A percentile compares a stretch with the other conserved stretches of the same genome.
These are phyloP conservation scores for Drosophila stalkeri DNA, from an alignment of 2,888 invertebrate species.

Conservation along the genomic window DNA sequence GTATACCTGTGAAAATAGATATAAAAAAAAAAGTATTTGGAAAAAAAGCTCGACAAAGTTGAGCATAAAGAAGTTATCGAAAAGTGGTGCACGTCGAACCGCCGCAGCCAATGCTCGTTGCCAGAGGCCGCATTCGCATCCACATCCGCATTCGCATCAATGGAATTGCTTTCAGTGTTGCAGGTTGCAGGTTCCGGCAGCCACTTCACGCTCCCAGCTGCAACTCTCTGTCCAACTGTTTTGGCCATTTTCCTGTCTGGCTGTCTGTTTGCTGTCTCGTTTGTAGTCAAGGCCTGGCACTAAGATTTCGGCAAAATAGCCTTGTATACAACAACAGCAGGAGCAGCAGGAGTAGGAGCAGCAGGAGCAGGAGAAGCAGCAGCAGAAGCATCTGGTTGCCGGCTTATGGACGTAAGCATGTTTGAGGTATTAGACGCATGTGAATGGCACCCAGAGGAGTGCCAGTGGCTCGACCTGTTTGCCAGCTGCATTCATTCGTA, in stretches of 20 bases:
- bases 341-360: slow-evolving; percentile 4
- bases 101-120: slow-evolving; percentile 26
- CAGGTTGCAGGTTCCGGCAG: slow-evolving; percentile 12
- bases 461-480: background rate
- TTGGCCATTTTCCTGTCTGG: slow-evolving; percentile 27
- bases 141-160: slow-evolving; percentile 50
- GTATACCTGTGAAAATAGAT: slow-evolving; percentile 63
- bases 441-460: slow-evolving; percentile 21
- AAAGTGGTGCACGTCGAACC: slow-evolving; percentile 55
- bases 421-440: slow-evolving; percentile 74
- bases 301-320: slow-evolving; percentile 65
- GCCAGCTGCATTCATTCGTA: slow-evolving; percentile 50
- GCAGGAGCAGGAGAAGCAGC: slow-evolving; percentile 3
- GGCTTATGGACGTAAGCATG: slow-evolving; percentile 79
- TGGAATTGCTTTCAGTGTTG: slow-evolving; percentile 65
- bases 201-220: background rate
- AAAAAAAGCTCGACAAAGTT: slow-evolving; percentile 24
- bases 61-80: slow-evolving; percentile 77
- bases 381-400: slow-evolving; percentile 50
- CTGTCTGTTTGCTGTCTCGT: slow-evolving; percentile 59
- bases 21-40: slow-evolving; percentile 12
- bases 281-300: slow-evolving; percentile 61
- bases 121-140: slow-evolving; percentile 23
- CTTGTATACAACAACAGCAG: slow-evolving; percentile 10
- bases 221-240: slow-evolving; percentile 26